Evolutionary conservation across 2,113 vertebrate species (phyloP).

Genomic region (Naja naja): DNA sequence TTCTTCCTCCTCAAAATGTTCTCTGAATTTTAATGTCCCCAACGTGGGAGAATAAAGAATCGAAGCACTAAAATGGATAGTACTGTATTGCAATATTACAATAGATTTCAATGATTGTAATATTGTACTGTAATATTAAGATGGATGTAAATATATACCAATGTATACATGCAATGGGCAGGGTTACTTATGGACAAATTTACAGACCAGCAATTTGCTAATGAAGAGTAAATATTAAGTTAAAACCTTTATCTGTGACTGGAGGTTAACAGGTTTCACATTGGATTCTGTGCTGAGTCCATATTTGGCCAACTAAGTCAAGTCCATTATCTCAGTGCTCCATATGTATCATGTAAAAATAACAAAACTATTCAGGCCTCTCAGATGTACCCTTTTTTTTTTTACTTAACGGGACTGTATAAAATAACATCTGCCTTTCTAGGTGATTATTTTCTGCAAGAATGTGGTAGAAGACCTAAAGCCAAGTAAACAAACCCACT

Average conservation of each 20-base stretch:
- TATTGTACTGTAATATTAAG: neutral
- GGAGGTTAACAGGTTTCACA: neutral
- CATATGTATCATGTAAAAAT: neutral
- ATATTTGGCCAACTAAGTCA: neutral
- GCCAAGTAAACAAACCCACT: neutral
- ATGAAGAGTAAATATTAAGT: neutral
- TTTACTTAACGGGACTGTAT: neutral
- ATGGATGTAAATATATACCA: neutral
- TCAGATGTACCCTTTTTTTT: neutral
- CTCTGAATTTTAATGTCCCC: slow-evolving; percentile 33
- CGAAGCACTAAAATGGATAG: slow-evolving; percentile 41
- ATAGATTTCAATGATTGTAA: neutral
- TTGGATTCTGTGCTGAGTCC: neutral
- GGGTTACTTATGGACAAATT: neutral
- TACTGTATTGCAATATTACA: slow-evolving; percentile 34
- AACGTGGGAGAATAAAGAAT: slow-evolving; percentile 44
- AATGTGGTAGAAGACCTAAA: neutral
- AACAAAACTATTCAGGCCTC: neutral
- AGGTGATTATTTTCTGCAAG: neutral
- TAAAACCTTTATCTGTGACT: neutral
- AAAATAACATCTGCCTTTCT: neutral
- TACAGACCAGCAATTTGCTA: neutral
- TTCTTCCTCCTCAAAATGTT: slow-evolving; percentile 4
- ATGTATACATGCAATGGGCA: neutral
- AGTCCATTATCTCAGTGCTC: neutral